Evolutionary conservation across 2,888 invertebrate species (phyloP).

Genomic region (Cantharis rustica): DNA sequence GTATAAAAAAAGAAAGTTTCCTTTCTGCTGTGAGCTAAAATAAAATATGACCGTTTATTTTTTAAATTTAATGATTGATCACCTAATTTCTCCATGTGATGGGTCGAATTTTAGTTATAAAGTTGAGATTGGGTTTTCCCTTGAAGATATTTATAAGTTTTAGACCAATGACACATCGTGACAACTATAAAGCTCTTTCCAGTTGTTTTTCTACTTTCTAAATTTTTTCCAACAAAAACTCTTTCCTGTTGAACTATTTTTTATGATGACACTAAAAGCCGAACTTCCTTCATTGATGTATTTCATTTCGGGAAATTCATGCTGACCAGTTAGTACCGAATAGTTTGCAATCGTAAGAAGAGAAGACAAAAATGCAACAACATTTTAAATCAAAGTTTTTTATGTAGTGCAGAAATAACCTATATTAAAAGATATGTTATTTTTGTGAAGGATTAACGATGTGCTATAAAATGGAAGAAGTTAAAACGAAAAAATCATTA

Average conservation of each 20-base stretch:
- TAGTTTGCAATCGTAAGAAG: too few relatives aligned
- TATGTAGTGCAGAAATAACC: not conserved
- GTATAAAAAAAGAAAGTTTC: not conserved
- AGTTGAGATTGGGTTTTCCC: not conserved
- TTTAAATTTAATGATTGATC: not conserved
- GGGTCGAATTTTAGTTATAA: not conserved
- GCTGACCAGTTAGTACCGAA: not conserved
- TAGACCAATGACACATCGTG: not conserved
- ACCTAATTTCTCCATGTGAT: not conserved
- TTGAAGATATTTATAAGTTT: not conserved
- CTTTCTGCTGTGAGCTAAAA: not conserved
- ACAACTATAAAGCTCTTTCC: not conserved
- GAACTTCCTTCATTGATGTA: not conserved
- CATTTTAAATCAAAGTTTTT: not conserved
- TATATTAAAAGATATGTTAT: not conserved
- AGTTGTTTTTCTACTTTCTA: not conserved
- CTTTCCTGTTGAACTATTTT: not conserved
- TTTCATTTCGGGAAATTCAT: not conserved
- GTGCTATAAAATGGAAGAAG: not conserved
- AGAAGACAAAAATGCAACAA: too few relatives aligned
- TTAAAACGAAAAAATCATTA: not conserved
- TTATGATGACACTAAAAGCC: not conserved
- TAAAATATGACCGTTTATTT: not conserved
- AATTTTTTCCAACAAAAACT: not conserved
- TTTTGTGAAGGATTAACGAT: not conserved